Evolutionary conservation across 1,140 invertebrate species (phyloP).

Genomic region (Pogonognathellus flavescens): DNA sequence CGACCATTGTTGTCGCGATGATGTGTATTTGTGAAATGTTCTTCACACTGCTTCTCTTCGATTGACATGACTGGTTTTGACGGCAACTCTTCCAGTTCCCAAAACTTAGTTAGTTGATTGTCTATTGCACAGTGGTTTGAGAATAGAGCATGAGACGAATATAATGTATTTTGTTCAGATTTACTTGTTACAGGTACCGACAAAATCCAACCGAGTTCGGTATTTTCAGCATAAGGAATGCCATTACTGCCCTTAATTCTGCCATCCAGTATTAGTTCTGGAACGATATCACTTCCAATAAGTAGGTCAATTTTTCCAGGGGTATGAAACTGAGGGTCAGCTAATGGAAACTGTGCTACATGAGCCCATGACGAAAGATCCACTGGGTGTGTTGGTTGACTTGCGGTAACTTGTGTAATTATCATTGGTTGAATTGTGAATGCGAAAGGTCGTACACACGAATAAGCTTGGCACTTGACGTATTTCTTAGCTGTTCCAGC

Average conservation of each 20-base stretch:
- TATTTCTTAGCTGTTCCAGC: background rate
- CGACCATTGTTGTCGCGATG: no score
- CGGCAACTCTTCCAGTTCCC: conserved; percentile 67
- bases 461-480: background rate
- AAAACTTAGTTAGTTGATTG: conserved; percentile 67
- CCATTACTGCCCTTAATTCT: background rate
- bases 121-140: conserved; percentile 7
- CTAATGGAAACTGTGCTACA: background rate
- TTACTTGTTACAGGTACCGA: background rate
- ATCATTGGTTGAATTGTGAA: background rate
- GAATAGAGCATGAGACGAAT: background rate
- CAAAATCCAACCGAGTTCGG: conserved; percentile 1
- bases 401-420: background rate
- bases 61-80: background rate
- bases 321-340: background rate
- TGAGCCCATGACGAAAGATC: background rate
- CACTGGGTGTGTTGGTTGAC: background rate
- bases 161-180: background rate
- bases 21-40: no score
- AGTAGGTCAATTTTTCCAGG: conserved; percentile 9
- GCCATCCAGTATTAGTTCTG: background rate
- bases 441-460: background rate
- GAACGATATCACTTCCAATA: background rate
- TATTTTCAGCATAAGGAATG: background rate
- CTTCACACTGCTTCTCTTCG: conserved; percentile 63